phyloP scores from a whole-genome alignment of 2,113 vertebrate genomes.

The Varanus salvator region DNA sequence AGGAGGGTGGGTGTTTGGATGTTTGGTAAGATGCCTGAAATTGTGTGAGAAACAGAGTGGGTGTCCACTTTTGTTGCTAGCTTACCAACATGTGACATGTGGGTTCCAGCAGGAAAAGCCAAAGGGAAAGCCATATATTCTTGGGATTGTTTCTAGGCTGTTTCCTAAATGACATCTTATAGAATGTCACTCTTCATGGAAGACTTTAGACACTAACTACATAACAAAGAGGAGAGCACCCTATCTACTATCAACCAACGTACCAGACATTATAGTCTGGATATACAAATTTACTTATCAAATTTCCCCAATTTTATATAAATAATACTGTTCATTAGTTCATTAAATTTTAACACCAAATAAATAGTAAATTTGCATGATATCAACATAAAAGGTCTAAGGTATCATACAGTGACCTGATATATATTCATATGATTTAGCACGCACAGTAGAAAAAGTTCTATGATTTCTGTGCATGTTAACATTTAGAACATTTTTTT shows the following conservation, averaged over 20 bases:
- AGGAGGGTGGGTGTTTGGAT: too few relatives aligned
- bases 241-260: too few relatives aligned
- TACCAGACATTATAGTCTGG: background rate
- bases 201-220: background rate
- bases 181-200: background rate
- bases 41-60: background rate
- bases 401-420: background rate
- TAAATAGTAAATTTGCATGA: background rate
- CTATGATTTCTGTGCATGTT: background rate
- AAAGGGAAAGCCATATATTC: too few relatives aligned
- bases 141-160: too few relatives aligned
- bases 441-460: rapidly evolving
- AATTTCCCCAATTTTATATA: background rate
- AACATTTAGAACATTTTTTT: background rate
- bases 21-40: background rate
- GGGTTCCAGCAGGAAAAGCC: too few relatives aligned
- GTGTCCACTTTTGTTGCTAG: too few relatives aligned
- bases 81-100: too few relatives aligned
- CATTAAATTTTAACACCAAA: background rate
- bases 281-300: background rate
- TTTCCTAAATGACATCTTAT: background rate
- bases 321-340: background rate
- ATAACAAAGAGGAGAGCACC: background rate
- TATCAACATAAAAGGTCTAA: background rate
- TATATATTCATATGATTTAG: background rate